Base-by-base conservation (phyloP, 2,113 vertebrate species). In the Hippoglossus stenolepis region DNA sequence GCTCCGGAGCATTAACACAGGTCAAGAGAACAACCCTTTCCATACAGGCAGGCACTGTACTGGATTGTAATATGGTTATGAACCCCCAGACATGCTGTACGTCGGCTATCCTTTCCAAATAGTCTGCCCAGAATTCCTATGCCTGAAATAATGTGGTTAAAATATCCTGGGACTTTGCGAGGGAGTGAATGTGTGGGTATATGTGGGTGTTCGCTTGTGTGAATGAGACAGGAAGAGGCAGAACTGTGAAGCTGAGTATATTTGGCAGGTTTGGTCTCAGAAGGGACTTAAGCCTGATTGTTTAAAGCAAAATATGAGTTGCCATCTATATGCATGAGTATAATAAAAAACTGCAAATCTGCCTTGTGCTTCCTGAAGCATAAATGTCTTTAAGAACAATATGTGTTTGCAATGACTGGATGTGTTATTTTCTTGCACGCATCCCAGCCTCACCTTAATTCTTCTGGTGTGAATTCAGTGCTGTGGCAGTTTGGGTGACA, bases 401-500 rank as follows among this genome's bases (percentile, higher is more conserved):
- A 26, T 59, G 18, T 31, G 26, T 77, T 24, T 51, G 20, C 76
- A 64, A 77, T 2, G 70, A 45, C 61, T 53, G 66, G 18, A 31
- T 65, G 47, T 28, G 14, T 20, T 9, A n/a, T n/a, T 8, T n/a
- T 51, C n/a, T 53, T 53, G 20, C 17, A 18, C 40, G 2, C 9
- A 40, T 13, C 38, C 38, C 38, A 49, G 3, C 47, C 47, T 2
- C 14, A 18, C 0, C 17, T 18, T 49, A 18, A 18, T 18, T 4
- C 47, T 18, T 4, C 15, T 4, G 45, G 45, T 47, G 45, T 15
- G 13, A 47, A 38, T 10, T 5, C 24, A 26, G 56, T 8, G 24
- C 28, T 18, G 5, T 70, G 28, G 64, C 63, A 2, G 54, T 70
- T 72, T 65, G 54, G 77, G 40, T 75, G 71, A 68, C 68, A 43